Percentiles rank a stretch among this genome's conserved stretches.
Conservation (phyloP, 2,113 vertebrate genomes). For the Orthonyx spaldingii region DNA sequence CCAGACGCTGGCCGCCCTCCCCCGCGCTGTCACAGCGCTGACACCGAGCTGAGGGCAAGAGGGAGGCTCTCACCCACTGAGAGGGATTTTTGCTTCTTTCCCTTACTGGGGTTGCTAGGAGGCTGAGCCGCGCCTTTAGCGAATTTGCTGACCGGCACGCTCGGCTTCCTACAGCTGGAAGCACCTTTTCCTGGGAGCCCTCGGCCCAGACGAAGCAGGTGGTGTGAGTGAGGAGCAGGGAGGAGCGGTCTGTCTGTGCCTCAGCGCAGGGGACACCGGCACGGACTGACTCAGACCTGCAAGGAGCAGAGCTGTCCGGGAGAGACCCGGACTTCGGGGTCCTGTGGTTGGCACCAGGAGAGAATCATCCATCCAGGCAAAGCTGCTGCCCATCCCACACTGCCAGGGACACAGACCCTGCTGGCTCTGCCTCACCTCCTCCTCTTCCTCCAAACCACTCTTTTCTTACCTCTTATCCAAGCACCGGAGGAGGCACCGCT, state of each 20-base stretch:
- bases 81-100: not conserved
- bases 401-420: rapidly evolving
- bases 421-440: not conserved
- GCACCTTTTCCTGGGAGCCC: not conserved
- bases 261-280: rapidly evolving
- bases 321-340: rapidly evolving
- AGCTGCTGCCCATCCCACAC: not conserved
- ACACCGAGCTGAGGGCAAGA: not conserved
- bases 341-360: not conserved
- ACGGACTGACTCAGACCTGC: rapidly evolving
- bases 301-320: not conserved
- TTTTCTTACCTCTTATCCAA: rapidly evolving
- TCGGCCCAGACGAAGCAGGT: not conserved
- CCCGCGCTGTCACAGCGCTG: rapidly evolving
- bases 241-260: not conserved
- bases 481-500: rapidly evolving
- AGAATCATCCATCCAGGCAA: not conserved
- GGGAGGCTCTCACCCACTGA: not conserved
- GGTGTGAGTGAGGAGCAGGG: not conserved
- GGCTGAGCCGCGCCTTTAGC: not conserved
- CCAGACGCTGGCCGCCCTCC: not conserved
- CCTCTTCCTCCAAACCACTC: not conserved
- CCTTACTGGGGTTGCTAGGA: not conserved
- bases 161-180: not conserved
- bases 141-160: not conserved